Base-by-base conservation (phyloP, 2,797 vertebrate species). In the Oreochromis mossambicus region DNA sequence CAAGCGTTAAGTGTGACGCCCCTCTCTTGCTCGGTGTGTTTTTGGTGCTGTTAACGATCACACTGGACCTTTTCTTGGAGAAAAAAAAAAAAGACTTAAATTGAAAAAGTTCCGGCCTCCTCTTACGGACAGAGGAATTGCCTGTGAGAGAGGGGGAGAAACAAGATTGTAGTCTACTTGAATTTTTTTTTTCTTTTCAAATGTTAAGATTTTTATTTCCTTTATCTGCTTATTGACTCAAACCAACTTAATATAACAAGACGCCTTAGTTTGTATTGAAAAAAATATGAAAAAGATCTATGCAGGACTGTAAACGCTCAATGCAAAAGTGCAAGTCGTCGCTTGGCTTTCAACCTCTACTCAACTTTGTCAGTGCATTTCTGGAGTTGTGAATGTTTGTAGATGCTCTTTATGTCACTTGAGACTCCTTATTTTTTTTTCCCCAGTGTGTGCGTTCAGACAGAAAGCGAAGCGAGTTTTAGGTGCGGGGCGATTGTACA, bases 251-350 rank as follows among this genome's bases (percentile, higher is more conserved):
- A 95, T 94, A 94, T 93, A 93, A 94, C 92, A 92, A 92, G 89
- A 93, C 93, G 95, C 96, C 96, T 96, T 97, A 95, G 95, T 96
- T 96, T 95, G 90, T 95, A 91, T 92, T 48, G 90, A 88, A 89
- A 68, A 88, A 89, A 92, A 86, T 93, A 92, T 89, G 86, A 93
- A 90, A 91, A 94, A 93, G 91, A 96, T 95, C 96, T 97, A 97
- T 97, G 96, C 96, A 97, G 96, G 96, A 96, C 92, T 94, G 92
- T 95, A 93, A 93, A 92, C 92, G 94, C 95, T 96, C 93, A 95
- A 94, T 95, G 95, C 95, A 95, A 96, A 95, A 93, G 92, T 94
- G 90, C 92, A 94, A 95, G 93, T 95, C 86, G 92, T 93, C 51
- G 92, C 94, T 94, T 94, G 94, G 94, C 94, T 94, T 92, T 94